Percentiles rank a stretch among this genome's conserved stretches.
phyloP scores from a whole-genome alignment of 1,140 invertebrate species.

The Epicauta chinensis region DNA sequence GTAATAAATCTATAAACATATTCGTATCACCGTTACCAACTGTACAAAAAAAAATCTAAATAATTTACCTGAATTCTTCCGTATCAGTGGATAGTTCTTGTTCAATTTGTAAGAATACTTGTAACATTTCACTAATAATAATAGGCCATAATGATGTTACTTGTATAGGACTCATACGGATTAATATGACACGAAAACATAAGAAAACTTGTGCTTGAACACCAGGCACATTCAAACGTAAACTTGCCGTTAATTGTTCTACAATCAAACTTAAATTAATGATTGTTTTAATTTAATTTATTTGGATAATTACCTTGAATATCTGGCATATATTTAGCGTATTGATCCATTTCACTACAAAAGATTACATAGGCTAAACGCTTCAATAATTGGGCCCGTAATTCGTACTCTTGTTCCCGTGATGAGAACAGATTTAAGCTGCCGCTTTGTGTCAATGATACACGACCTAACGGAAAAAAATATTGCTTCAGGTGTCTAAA shows the following conservation, averaged over 20 bases:
- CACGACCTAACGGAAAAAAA: conserved; percentile 52
- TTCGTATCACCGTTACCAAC: too few species aligned
- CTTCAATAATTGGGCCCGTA: conserved; percentile 79
- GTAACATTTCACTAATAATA: conserved; percentile 89
- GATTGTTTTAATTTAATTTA: conserved; percentile 4
- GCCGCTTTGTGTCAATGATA: conserved; percentile 72
- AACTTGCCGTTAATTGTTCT: conserved; percentile 84
- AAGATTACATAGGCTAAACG: conserved; percentile 86
- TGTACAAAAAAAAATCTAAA: too few species aligned
- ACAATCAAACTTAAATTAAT: conserved; percentile 20
- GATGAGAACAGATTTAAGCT: conserved; percentile 71
- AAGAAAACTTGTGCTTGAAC: conserved; percentile 87
- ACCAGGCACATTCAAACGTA: conserved; percentile 71
- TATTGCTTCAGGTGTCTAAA: too few species aligned
- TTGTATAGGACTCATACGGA: conserved; percentile 80
- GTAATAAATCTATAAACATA: not conserved
- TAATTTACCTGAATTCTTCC: conserved; percentile 68
- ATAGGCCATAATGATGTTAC: conserved; percentile 90
- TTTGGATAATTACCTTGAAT: conserved; percentile 69
- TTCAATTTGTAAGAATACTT: conserved; percentile 87
- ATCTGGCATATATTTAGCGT: conserved; percentile 86
- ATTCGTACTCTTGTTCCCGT: conserved; percentile 87
- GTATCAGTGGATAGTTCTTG: conserved; percentile 74
- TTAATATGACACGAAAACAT: conserved; percentile 82
- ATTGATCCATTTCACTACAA: conserved; percentile 88